Base-by-base conservation (phyloP, 2,113 vertebrate species). In the Herpetotheres cachinnans region DNA sequence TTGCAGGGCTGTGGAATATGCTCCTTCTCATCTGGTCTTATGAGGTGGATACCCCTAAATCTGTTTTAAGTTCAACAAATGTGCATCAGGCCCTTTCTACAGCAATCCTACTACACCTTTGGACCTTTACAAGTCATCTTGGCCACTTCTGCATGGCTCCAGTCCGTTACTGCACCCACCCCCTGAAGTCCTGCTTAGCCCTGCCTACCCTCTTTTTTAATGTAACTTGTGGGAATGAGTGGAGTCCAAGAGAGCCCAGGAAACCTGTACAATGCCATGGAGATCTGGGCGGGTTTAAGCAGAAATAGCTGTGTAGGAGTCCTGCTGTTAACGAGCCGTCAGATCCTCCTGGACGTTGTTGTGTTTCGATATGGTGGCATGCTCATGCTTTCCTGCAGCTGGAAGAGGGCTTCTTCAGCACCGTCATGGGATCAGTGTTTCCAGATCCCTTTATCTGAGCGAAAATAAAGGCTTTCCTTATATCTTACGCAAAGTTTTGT, bases 131-230 rank as follows among this genome's bases (percentile, higher is more conserved):
- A 63, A 42, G 16, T 54, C 25, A 26, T 47, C 38, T 30, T 2
- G 5, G 55, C 25, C 34, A 11, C 56, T 38, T 71, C 52, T 34
- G 55, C 38, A 3, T 4, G 83, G 32, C 59, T 93, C 29, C 56
- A 11, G 56, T 19, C 56, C 0, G 0, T 65, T 30, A 4, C 54
- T 2, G 1, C 1, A 6, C 15, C 63, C 7, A 21, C 5, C 8
- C 42, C 27, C 17, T 40, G 62, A 40, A 44, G 44, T 63, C 87
- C 66, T 78, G n/a, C 30, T 27, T 50, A 34, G 50, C n/a, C 46
- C 65, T 49, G 13, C 55, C 20, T 32, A 0, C 32, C 8, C 21
- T 34, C 61, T 74, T 91, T 63, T 50, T 26, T 46, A 87, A 65
- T 25, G 16, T 40, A 62, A 44, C 36, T 82, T 71, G 16, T 58